Conservation (phyloP, 2,797 vertebrate species). For the Sebastes flavidus region DNA sequence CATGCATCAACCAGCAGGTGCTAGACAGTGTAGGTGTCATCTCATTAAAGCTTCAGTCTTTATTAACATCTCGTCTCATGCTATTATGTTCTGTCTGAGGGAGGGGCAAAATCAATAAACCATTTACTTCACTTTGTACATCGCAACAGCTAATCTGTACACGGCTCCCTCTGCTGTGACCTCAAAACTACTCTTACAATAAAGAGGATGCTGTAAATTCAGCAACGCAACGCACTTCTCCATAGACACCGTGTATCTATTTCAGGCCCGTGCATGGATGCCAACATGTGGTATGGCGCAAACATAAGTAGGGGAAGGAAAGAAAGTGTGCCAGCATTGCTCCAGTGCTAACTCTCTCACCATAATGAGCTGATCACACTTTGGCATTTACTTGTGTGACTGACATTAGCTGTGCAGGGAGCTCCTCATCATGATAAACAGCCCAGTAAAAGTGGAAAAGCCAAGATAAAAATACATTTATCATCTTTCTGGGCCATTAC, state of each 20-base stretch:
- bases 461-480: constrained; percentile 47
- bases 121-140: constrained; percentile 72
- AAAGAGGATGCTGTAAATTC: constrained; percentile 27
- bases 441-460: constrained; percentile 31
- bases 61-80: constrained; percentile 62
- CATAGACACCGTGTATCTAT: constrained; percentile 24
- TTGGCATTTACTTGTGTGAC: constrained; percentile 49
- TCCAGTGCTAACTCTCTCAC: constrained; percentile 9
- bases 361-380: constrained; percentile 62
- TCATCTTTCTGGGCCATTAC: constrained; percentile 55
- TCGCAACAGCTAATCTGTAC: constrained; percentile 44
- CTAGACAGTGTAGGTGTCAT: constrained; percentile 40
- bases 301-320: constrained; percentile 8
- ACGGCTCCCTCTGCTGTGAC: constrained; percentile 37
- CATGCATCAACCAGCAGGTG: constrained; percentile 33
- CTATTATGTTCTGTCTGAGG: constrained; percentile 37
- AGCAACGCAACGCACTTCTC: constrained; percentile 5
- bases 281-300: constrained; percentile 11
- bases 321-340: constrained; percentile 3
- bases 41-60: constrained; percentile 64
- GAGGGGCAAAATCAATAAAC: constrained; percentile 68
- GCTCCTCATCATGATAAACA: constrained; percentile 59
- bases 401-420: constrained; percentile 53
- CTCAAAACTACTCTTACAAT: constrained; percentile 40
- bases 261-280: constrained; percentile 17